Percentiles rank a stretch among this genome's conserved stretches.
phyloP scores from a whole-genome alignment of 1,140 invertebrate genomes.

The Pissodes strobi region DNA sequence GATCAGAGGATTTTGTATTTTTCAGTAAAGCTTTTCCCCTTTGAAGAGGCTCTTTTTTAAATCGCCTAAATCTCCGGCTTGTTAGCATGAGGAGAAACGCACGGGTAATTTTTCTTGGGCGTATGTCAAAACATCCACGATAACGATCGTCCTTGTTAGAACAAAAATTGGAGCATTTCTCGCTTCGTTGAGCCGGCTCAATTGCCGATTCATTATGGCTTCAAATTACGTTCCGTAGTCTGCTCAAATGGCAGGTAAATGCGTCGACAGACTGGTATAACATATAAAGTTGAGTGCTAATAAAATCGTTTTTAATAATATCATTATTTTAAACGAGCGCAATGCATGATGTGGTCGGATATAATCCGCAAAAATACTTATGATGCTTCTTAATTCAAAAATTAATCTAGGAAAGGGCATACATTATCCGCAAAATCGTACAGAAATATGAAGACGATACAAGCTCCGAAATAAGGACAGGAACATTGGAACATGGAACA shows the following conservation, averaged over 20 bases:
- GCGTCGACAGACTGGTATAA: no score
- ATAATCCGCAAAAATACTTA: no score
- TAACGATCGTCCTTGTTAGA: slow-evolving; percentile 29
- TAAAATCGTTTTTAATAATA: slow-evolving; percentile 12
- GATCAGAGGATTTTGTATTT: no score
- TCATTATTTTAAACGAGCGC: slow-evolving; percentile 15
- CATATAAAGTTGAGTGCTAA: slow-evolving; percentile 10
- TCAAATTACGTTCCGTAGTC: slow-evolving; percentile 1
- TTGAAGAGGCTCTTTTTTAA: neutral
- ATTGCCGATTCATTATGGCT: slow-evolving; percentile 26
- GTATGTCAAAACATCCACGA: slow-evolving; percentile 12
- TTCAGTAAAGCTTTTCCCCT: no score
- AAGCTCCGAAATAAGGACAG: no score
- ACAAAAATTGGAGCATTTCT: slow-evolving; percentile 17
- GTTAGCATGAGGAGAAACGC: slow-evolving; percentile 2
- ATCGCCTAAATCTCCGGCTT: slow-evolving; percentile 2
- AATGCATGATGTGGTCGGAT: no score
- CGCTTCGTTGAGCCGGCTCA: slow-evolving; percentile 22
- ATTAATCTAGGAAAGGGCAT: no score
- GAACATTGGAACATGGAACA: no score
- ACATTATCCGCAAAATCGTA: no score
- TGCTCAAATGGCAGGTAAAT: slow-evolving; percentile 20
- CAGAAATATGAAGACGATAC: no score
- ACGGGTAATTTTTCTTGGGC: slow-evolving; percentile 4
- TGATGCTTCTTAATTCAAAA: no score